Evolutionary conservation across 2,797 vertebrate species (phyloP), one percentile per base, ranked within the genome.

Genomic region (Crenuchus spilurus): DNA sequence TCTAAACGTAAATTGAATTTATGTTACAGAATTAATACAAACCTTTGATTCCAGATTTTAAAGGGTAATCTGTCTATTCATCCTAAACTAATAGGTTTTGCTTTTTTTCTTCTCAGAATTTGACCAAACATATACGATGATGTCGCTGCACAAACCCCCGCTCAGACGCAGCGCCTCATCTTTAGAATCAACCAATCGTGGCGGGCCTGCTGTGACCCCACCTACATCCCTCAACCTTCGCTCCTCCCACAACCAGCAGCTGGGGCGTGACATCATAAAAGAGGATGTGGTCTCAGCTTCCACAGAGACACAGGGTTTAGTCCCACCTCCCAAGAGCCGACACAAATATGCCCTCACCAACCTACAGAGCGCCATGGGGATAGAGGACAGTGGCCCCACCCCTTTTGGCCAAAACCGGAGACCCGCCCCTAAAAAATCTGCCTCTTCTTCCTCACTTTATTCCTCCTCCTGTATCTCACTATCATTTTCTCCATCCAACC

Each of bases 151-250:
- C 89, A 97, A 97, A 82, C 96, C 96, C 42, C 89, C 90, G 8
- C 88, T 93, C 14, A 90, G 92, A n/a, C 91, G 92, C 55, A 92
- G 92, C 42, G 90, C 94, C 78, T 94, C 94, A 39, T 84, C 95
- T 0, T 89, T 95, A 1, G 97, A 98, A 35, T 77, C 95, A 54
- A 89, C 90, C 72, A 96, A 94, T 86, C 94, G 94, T 70, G 91
- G 92, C 42, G 84, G 83, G 65, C 77, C 94, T 0, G 82, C 87
- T 0, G 82, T 94, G 82, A 92, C 90, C 1, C 97, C 97, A 0
- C 97, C 98, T 0, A 96, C 93, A 74, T 97, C 94, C 14, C 95
- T 99, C 8, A 95, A 93, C 78, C 94, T 99, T 44, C 95, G 96
- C 41, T 95, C 96, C 6, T 99, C 98, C 0, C 96, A 96, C 84